Evolutionary conservation across 35 echinoderm and acorn worm genomes (phyloP).

Genomic region (Amphiura filiformis): DNA sequence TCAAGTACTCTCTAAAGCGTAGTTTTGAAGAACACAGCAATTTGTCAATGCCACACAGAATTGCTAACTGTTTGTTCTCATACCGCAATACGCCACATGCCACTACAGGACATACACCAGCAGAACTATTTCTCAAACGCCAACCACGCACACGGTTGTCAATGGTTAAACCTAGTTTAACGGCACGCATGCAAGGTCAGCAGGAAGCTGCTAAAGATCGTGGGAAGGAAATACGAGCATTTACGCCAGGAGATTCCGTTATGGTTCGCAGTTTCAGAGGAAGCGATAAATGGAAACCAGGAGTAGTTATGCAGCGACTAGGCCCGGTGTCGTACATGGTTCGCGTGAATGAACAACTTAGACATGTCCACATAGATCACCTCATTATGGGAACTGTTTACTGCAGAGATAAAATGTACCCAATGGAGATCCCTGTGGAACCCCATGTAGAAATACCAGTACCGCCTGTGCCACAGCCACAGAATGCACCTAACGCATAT

Average conservation of each 20-base stretch:
- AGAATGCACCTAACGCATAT: neutral
- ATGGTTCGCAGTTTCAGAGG: constrained; percentile 8
- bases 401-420: neutral
- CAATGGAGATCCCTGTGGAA: neutral
- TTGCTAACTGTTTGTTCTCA: constrained; percentile 25
- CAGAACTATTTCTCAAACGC: constrained; percentile 59
- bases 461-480: neutral
- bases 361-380: neutral
- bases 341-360: neutral
- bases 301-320: neutral
- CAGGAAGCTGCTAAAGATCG: neutral
- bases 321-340: constrained; percentile 5
- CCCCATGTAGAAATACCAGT: neutral
- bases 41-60: constrained; percentile 15
- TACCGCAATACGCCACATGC: constrained; percentile 47
- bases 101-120: constrained; percentile 51
- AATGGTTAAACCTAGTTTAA: constrained; percentile 46
- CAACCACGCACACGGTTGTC: constrained; percentile 55
- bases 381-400: neutral
- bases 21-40: neutral
- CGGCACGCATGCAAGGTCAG: constrained; percentile 14
- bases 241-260: neutral
- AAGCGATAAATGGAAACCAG: constrained; percentile 14
- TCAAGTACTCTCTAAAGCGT: constrained; percentile 34
- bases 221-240: neutral